Conservation (phyloP, 2,113 vertebrate species). For the Thymallus thymallus region DNA sequence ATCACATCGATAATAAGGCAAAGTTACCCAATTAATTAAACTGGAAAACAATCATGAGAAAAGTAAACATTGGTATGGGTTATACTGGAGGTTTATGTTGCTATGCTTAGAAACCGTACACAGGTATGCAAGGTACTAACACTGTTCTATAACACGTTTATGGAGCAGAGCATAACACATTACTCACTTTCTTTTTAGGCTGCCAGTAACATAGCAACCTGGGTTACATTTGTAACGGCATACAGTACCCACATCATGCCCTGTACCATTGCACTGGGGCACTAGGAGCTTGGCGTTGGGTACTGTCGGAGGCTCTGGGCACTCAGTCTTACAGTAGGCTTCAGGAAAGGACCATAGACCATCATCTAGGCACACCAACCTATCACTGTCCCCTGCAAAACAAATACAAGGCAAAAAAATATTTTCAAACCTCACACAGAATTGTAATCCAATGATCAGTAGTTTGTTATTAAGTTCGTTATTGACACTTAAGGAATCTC, state of each 20-base stretch:
- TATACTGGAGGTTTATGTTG: conserved; percentile 49
- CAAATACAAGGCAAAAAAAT: neutral
- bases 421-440: too few species aligned
- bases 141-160: neutral
- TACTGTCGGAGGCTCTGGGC: conserved; percentile 68
- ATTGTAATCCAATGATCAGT: too few species aligned
- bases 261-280: conserved; percentile 75
- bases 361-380: conserved; percentile 88
- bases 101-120: conserved; percentile 31
- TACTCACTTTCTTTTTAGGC: conserved; percentile 76
- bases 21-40: conserved; percentile 32
- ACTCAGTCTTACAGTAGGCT: conserved; percentile 94
- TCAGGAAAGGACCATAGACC: conserved; percentile 95
- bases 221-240: conserved; percentile 90
- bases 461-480: too few species aligned
- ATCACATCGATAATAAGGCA: conserved; percentile 45
- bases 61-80: conserved; percentile 29
- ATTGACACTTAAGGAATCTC: too few species aligned
- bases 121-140: conserved; percentile 8
- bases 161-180: neutral
- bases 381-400: conserved; percentile 81
- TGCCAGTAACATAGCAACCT: conserved; percentile 81
- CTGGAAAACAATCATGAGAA: conserved; percentile 34
- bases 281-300: conserved; percentile 78
- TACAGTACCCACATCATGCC: conserved; percentile 83